phyloP scores from a whole-genome alignment of 1,140 invertebrate genomes.

The Drosophila nebulosa region DNA sequence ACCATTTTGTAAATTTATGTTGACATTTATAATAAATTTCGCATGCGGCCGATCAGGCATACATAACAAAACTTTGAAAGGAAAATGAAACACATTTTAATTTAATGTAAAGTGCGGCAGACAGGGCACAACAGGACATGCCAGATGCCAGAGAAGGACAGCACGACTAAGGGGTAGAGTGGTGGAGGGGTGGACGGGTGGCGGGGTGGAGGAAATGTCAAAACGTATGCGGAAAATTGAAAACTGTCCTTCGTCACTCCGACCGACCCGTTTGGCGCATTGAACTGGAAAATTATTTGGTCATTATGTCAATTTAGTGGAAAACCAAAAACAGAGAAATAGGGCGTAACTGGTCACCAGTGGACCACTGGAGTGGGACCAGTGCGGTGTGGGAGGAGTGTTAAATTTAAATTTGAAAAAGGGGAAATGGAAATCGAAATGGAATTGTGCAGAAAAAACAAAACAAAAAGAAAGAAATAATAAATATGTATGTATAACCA shows the following conservation, averaged over 20 bases:
- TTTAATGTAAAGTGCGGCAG: conserved; percentile 41
- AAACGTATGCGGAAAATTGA: conserved; percentile 55
- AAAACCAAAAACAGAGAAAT: conserved; percentile 16
- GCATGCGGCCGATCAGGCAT: conserved; percentile 48
- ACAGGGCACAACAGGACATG: not conserved
- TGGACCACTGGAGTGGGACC: too few relatives aligned
- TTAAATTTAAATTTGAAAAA: conserved; percentile 30
- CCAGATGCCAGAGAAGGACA: too few relatives aligned
- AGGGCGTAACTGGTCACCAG: not conserved
- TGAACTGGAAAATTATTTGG: conserved; percentile 77
- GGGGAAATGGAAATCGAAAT: not conserved
- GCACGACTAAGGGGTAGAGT: conserved; percentile 8
- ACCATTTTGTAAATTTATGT: conserved; percentile 66
- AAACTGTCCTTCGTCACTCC: conserved; percentile 28
- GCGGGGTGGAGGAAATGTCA: conserved; percentile 36
- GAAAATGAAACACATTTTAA: conserved; percentile 45
- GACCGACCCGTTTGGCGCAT: conserved; percentile 19
- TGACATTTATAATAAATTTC: conserved; percentile 76
- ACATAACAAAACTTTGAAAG: not conserved
- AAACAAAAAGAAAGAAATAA: not conserved
- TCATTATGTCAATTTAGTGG: conserved; percentile 76
- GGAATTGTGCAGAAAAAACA: conserved; percentile 5
- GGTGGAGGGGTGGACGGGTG: too few relatives aligned
- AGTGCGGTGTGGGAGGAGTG: not conserved
- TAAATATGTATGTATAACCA: conserved; percentile 5